These are phyloP conservation scores for Notothenia coriiceps DNA, from an alignment of 2,113 vertebrate species.

Conservation along the genomic window DNA sequence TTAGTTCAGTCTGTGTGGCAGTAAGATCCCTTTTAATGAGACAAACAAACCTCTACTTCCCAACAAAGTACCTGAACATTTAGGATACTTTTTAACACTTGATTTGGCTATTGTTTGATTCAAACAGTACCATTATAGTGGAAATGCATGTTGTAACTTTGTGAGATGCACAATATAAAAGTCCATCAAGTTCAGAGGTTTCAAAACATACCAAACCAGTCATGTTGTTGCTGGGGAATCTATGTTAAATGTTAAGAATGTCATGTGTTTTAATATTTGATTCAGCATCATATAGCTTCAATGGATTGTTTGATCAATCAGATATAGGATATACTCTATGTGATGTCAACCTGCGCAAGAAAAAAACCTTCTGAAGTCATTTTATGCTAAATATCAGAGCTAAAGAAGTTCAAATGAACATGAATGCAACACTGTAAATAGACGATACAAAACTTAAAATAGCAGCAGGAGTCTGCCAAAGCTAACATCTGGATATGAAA, in stretches of 20 bases:
- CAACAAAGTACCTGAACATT: background rate
- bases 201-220: background rate
- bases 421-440: background rate
- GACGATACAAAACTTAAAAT: background rate
- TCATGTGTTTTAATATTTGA: background rate
- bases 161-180: background rate
- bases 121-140: background rate
- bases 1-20: too few relatives aligned
- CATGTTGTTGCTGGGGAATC: background rate
- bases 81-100: background rate
- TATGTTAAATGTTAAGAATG: background rate
- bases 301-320: background rate
- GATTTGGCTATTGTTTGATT: background rate
- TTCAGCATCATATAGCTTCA: slow-evolving; percentile 1
- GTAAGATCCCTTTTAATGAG: too few relatives aligned
- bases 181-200: background rate
- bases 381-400: background rate
- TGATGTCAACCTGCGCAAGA: background rate
- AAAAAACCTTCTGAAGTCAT: background rate
- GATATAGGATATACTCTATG: background rate
- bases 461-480: background rate
- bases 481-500: background rate
- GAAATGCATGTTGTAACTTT: background rate
- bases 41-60: background rate
- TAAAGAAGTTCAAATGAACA: background rate